Conservation (phyloP, 2,888 invertebrate genomes). For the Tolmerus cingulatus region DNA sequence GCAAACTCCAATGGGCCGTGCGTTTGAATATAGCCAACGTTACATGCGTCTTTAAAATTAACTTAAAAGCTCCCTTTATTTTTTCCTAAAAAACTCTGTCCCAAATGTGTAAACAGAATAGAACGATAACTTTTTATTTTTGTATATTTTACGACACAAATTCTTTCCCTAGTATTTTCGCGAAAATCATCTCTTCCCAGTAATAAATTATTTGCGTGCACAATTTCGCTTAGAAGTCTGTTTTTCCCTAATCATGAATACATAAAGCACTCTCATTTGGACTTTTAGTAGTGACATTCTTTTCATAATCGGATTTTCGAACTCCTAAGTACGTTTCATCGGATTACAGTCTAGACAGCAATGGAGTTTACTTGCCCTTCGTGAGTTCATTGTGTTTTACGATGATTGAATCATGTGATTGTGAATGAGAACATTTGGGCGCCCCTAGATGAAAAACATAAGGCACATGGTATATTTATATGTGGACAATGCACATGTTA, state of each 20-base stretch:
- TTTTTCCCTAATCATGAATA: neutral
- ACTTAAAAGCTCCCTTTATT: neutral
- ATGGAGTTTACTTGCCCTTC: neutral
- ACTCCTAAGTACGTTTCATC: neutral
- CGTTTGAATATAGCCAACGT: no score
- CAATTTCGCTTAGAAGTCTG: neutral
- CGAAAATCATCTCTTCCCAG: neutral
- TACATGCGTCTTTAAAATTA: no score
- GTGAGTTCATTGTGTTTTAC: neutral
- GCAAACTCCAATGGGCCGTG: no score
- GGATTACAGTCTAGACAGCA: neutral
- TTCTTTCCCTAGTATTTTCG: neutral
- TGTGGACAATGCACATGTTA: neutral
- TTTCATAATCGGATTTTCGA: neutral
- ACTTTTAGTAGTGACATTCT: neutral
- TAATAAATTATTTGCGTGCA: neutral
- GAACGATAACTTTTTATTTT: neutral
- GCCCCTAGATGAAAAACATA: neutral
- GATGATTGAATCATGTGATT: neutral
- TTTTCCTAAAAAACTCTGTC: neutral
- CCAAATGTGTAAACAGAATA: neutral
- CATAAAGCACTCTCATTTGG: neutral
- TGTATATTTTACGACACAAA: neutral
- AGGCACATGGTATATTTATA: neutral
- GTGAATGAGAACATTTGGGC: neutral